These are phyloP conservation scores for Sebastes taczanowskii DNA, from an alignment of 2,797 vertebrate genomes.

Conservation along the genomic window DNA sequence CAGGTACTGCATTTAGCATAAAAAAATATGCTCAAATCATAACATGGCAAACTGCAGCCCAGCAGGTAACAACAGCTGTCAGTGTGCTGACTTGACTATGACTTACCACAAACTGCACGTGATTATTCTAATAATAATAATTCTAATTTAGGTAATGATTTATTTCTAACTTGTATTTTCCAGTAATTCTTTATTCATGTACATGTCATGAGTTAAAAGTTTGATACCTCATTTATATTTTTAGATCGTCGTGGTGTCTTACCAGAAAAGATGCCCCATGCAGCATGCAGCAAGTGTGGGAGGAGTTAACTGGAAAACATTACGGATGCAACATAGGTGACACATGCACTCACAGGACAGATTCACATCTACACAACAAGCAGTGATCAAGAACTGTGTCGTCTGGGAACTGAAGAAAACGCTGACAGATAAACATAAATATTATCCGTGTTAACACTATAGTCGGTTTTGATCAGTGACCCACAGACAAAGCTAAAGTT, in stretches of 20 bases:
- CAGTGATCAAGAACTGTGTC: slow-evolving; percentile 11
- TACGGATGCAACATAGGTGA: slow-evolving; percentile 86
- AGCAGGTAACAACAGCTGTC: no score
- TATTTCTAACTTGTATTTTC: neutral
- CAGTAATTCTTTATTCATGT: neutral
- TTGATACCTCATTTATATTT: neutral
- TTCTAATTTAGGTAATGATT: neutral
- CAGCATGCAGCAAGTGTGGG: slow-evolving; percentile 95
- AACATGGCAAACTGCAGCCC: no score
- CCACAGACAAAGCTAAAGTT: slow-evolving; percentile 45
- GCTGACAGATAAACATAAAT: neutral
- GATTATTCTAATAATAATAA: no score
- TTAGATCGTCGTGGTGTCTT: slow-evolving; percentile 78
- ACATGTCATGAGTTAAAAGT: neutral
- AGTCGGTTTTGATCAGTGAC: slow-evolving; percentile 59
- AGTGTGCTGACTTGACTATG: no score
- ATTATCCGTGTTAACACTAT: neutral
- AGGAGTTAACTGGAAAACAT: slow-evolving; percentile 98
- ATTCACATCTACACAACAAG: slow-evolving; percentile 49
- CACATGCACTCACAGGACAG: slow-evolving; percentile 71
- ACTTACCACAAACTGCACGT: no score
- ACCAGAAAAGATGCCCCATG: slow-evolving; percentile 91
- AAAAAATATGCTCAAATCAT: no score
- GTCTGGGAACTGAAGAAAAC: slow-evolving; percentile 42
- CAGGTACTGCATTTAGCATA: no score